Evolutionary conservation across 2,888 invertebrate species (phyloP).

Genomic region (Iphiclides podalirius): DNA sequence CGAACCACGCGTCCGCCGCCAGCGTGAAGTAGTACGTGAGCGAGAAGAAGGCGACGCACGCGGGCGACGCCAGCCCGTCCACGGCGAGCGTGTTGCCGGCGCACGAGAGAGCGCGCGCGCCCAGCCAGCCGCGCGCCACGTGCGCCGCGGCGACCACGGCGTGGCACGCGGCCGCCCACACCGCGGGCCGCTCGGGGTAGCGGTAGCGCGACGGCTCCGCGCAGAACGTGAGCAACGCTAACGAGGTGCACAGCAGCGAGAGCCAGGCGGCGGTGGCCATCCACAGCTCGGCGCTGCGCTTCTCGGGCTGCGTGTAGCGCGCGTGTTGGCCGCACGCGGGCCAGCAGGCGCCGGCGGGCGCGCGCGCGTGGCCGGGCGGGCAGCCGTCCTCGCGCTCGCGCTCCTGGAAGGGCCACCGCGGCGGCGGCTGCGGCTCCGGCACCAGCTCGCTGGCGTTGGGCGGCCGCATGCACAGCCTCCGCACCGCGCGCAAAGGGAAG

Average conservation of each 20-base stretch:
- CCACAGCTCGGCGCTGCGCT: conserved; percentile 85
- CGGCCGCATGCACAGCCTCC: conserved; percentile 89
- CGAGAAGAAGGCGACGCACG: conserved; percentile 88
- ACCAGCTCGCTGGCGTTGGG: conserved; percentile 66
- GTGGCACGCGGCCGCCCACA: conserved; percentile 94
- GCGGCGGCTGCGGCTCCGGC: conserved; percentile 62
- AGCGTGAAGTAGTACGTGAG: conserved; percentile 88
- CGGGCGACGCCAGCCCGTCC: conserved; percentile 73
- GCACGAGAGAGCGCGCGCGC: conserved; percentile 57
- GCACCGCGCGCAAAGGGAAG: conserved; percentile 86
- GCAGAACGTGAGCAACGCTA: conserved; percentile 92
- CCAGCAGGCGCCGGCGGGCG: conserved; percentile 80
- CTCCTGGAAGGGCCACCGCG: conserved; percentile 65
- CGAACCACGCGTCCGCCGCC: conserved; percentile 92
- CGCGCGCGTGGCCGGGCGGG: conserved; percentile 81
- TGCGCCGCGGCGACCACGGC: conserved; percentile 89
- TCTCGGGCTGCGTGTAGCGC: conserved; percentile 83
- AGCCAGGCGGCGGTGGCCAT: conserved; percentile 88
- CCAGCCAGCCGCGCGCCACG: conserved; percentile 83
- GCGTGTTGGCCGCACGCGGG: conserved; percentile 85
- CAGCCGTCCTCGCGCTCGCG: conserved; percentile 69
- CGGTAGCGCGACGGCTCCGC: conserved; percentile 93
- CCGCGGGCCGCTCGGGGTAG: conserved; percentile 95
- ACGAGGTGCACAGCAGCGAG: conserved; percentile 89
- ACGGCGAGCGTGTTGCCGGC: conserved; percentile 63